phyloP scores from a whole-genome alignment of 2,888 invertebrate species.

The Drosophila anomelani region DNA sequence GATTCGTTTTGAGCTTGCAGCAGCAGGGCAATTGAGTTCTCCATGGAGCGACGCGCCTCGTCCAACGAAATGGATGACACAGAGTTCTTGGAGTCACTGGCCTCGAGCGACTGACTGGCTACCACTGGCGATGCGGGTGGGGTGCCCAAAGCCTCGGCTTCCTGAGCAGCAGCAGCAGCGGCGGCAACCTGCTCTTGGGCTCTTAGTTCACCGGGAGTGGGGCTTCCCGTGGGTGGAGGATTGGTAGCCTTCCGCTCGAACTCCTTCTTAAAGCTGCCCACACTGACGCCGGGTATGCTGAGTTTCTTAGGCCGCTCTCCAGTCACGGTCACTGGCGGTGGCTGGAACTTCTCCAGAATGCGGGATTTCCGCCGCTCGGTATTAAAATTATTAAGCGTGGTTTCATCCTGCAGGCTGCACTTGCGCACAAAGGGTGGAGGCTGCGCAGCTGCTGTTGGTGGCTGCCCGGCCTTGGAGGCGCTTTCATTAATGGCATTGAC shows the following conservation, averaged over 20 bases:
- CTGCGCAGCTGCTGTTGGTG: slow-evolving; percentile 8
- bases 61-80: slow-evolving; percentile 86
- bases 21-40: slow-evolving; percentile 88
- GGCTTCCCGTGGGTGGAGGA: slow-evolving; percentile 82
- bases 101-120: slow-evolving; percentile 63
- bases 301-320: slow-evolving; percentile 91
- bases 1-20: slow-evolving; percentile 85
- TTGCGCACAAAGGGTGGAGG: slow-evolving; percentile 77
- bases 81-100: slow-evolving; percentile 87
- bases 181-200: slow-evolving; percentile 79
- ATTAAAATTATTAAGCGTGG: slow-evolving; percentile 83
- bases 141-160: slow-evolving; percentile 66
- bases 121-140: slow-evolving; percentile 80
- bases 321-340: slow-evolving; percentile 79
- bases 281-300: slow-evolving; percentile 92
- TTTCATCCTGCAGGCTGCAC: slow-evolving; percentile 84
- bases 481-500: slow-evolving; percentile 82
- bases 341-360: slow-evolving; percentile 90
- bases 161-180: slow-evolving; percentile 71
- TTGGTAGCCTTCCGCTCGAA: slow-evolving; percentile 92
- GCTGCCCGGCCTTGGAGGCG: slow-evolving; percentile 43
- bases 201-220: slow-evolving; percentile 82
- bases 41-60: slow-evolving; percentile 86
- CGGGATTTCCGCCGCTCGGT: slow-evolving; percentile 88
- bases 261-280: slow-evolving; percentile 94